Conservation (phyloP, 2,113 vertebrate species). For the Channa argus region DNA sequence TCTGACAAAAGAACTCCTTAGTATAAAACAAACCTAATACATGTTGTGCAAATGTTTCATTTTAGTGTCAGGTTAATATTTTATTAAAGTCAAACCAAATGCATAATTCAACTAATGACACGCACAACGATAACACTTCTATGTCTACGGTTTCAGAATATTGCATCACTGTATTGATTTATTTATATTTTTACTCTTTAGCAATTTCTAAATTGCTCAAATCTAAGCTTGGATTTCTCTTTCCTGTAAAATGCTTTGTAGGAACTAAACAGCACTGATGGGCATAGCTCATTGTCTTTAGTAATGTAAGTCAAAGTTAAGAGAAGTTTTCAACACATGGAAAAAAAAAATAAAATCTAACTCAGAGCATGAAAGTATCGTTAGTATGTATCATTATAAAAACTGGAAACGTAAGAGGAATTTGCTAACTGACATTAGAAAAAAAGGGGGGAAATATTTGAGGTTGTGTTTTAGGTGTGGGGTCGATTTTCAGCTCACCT, state of each 20-base stretch:
- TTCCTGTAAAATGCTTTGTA: not conserved
- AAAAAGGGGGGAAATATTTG: no score
- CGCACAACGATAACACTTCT: not conserved
- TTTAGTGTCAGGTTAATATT: not conserved
- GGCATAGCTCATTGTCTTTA: not conserved
- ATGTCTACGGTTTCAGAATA: slow-evolving; percentile 33
- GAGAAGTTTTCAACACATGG: not conserved
- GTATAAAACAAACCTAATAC: not conserved
- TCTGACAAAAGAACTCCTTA: not conserved
- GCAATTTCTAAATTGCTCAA: not conserved
- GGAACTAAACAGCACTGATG: not conserved
- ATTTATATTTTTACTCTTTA: slow-evolving; percentile 9
- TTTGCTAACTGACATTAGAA: no score
- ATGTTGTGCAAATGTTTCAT: not conserved
- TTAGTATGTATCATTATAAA: no score
- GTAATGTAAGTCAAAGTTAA: not conserved
- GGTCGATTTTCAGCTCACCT: slow-evolving; percentile 79
- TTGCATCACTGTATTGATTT: slow-evolving; percentile 41
- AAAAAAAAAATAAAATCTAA: not conserved
- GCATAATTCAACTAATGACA: slow-evolving; percentile 7
- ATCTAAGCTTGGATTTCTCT: not conserved
- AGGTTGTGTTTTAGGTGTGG: not conserved
- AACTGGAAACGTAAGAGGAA: no score
- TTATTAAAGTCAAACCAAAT: slow-evolving; percentile 35
- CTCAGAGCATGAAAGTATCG: no score